Evolutionary conservation across 2,888 invertebrate genomes (phyloP).

Genomic region (Subacronicta megacephala): DNA sequence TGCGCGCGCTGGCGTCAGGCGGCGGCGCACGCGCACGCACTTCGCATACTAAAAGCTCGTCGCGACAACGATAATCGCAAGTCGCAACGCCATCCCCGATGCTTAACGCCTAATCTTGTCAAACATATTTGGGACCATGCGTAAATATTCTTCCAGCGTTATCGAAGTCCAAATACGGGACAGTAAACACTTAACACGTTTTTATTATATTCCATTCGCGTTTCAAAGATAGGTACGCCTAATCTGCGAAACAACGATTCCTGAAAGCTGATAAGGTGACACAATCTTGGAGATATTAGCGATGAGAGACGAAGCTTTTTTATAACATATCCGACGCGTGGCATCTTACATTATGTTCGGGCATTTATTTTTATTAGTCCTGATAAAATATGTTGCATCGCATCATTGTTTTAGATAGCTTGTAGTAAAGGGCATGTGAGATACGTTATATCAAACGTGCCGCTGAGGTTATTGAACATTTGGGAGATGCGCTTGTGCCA

Average conservation of each 20-base stretch:
- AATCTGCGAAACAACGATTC: conserved; percentile 69
- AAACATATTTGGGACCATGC: conserved; percentile 76
- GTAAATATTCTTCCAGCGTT: conserved; percentile 79
- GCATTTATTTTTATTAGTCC: conserved; percentile 32
- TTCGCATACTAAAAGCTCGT: conserved; percentile 85
- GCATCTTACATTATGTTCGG: conserved; percentile 18
- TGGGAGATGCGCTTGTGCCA: conserved; percentile 64
- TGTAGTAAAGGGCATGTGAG: conserved; percentile 44
- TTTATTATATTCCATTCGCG: conserved; percentile 73
- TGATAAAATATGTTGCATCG: conserved; percentile 24
- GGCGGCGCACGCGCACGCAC: conserved; percentile 83
- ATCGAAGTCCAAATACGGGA: conserved; percentile 79
- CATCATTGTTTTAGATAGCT: conserved; percentile 34
- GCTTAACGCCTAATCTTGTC: conserved; percentile 80
- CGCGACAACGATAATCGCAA: conserved; percentile 82
- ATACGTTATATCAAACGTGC: conserved; percentile 56
- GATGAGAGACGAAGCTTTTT: conserved; percentile 19
- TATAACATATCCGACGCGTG: conserved; percentile 2
- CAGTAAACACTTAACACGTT: conserved; percentile 72
- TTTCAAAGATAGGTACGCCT: conserved; percentile 74
- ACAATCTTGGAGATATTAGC: conserved; percentile 41
- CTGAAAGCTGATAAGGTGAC: conserved; percentile 68
- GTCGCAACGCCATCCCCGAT: conserved; percentile 69
- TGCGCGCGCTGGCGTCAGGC: conserved; percentile 78
- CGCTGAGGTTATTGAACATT: conserved; percentile 56